Evolutionary conservation across 23 tunicate genomes (phyloP), one percentile per base, ranked within the genome.

Genomic region (Botrylloides violaceus): DNA sequence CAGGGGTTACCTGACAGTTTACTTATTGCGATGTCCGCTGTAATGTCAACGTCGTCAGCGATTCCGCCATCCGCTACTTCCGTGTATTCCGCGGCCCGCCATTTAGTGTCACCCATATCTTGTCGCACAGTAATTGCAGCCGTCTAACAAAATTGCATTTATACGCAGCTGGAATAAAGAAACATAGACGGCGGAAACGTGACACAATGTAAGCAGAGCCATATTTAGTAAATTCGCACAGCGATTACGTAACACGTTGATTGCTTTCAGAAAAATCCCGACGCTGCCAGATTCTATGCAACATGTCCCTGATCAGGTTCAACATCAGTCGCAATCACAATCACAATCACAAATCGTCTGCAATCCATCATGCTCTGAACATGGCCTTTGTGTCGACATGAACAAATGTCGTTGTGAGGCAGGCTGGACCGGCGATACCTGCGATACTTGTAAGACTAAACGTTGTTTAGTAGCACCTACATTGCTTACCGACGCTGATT

Each of bases 371-470:
- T 66, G 84, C 71, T 63, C 70, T 3, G 76, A 26, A 21, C 58
- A 79, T 61, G 84, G 92, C 4, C 39, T 15, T 4, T 79, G 92
- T 72, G 66, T 36, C 29, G 77, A 55, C 35, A 66, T 81, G 18
- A 58, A 82, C 47, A 57, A 70, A 1, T 88, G 96, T 56, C 31
- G 63, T 6, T 88, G 96, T 57, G 74, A 81, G 24, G 55, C 64
- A 33, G 96, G 96, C 28, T 88, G 88, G 88, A 55, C 65, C 23
- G 96, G 96, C 25, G 64, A 34, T 4, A 29, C 77, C 22, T 88
- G 96, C 64, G 66, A 68, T 19, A 34, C 34, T 36, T 85, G 84
- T 86, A 68, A 80, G 95, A 21, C n/a, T 63, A 18, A 25, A 1
- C 27, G 30, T 60, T n/a, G n/a, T n/a, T n/a, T n/a, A n/a, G n/a